Base-by-base conservation (phyloP, 2,797 vertebrate species). In the Cichlasoma orientale region DNA sequence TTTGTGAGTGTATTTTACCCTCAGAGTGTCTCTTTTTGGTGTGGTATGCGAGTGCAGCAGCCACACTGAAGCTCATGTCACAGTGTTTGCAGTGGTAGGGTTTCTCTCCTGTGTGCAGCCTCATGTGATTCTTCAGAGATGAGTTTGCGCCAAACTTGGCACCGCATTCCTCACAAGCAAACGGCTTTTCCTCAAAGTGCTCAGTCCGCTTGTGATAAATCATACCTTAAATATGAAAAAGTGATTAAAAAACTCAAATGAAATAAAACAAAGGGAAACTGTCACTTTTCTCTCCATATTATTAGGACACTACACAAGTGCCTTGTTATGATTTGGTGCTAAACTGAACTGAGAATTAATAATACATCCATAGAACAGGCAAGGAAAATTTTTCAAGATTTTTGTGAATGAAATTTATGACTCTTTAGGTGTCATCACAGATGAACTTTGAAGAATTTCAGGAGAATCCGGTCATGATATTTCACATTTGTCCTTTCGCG, bases 1-100 rank as follows among this genome's bases (percentile, higher is more conserved):
- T 47, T 47, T 18, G 5, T 58, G 47, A 36, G 72, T 21, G 76
- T 57, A 56, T 7, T 7, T 84, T 86, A 97, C 97, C 97, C 89
- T 97, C 97, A 0, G 96, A 95, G 3, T 98, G 97, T 84, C 98
- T 96, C 94, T 96, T 97, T 93, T 98, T 98, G 84, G 96, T 97
- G 94, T 98, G 97, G 84, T 97, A 98, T n/a, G 97, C 96, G 0
- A 98, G 95, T 0, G 97, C 97, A 0, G 95, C 98, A 1, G 97
- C 97, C 88, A 98, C 97, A 0, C 95, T 94, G 84, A 98, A 98
- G 86, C 95, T 96, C 96, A 97, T 96, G 80, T 95, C 95, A 14
- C 97, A 98, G 90, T 96, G 96, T 86, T 96, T 97, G 92, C 97
- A 98, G 84, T 78, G 78, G 91, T 97, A 98, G 0, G 97, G 97